Evolutionary conservation across 2,113 vertebrate genomes (phyloP).

Genomic region (Ophthalmolycus amberensis): DNA sequence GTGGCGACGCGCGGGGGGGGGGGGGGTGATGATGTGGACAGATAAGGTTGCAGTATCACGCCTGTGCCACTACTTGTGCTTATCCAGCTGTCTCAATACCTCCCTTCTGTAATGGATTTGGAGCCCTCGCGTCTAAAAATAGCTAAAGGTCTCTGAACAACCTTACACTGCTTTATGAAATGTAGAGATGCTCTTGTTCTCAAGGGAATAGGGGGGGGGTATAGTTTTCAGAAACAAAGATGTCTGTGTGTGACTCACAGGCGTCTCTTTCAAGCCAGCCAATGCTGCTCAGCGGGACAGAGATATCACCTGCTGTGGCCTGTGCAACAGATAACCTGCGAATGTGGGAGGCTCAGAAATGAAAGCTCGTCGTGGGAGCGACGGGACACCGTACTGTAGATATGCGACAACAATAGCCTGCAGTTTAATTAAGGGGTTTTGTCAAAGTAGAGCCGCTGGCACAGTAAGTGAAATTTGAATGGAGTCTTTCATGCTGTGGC

Average conservation of each 20-base stretch:
- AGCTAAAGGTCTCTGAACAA: constrained; percentile 71
- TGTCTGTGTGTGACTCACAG: constrained; percentile 64
- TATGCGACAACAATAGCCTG: constrained; percentile 33
- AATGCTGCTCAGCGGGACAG: constrained; percentile 71
- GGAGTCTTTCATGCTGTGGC: constrained; percentile 6
- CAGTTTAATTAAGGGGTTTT: constrained; percentile 23
- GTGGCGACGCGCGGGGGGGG: constrained; percentile 41
- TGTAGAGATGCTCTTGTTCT: constrained; percentile 63
- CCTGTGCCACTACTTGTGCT: constrained; percentile 66
- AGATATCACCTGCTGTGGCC: constrained; percentile 70
- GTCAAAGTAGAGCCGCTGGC: not conserved
- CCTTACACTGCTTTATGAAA: constrained; percentile 63
- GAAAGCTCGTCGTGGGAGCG: constrained; percentile 39
- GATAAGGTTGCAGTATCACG: constrained; percentile 76
- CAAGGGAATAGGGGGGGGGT: constrained; percentile 47
- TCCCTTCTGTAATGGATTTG: constrained; percentile 75
- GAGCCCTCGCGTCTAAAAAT: constrained; percentile 75
- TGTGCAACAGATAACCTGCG: constrained; percentile 69
- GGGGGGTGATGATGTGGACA: constrained; percentile 60
- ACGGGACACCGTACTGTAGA: constrained; percentile 32
- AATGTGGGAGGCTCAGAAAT: constrained; percentile 69
- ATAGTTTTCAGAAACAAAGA: constrained; percentile 71
- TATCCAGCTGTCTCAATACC: constrained; percentile 74
- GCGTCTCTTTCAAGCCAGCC: constrained; percentile 71
- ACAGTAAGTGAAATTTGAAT: constrained; percentile 12